These are phyloP conservation scores for Acrossocheilus wenchowensis DNA, from an alignment of 2,797 vertebrate genomes.

Conservation along the genomic window DNA sequence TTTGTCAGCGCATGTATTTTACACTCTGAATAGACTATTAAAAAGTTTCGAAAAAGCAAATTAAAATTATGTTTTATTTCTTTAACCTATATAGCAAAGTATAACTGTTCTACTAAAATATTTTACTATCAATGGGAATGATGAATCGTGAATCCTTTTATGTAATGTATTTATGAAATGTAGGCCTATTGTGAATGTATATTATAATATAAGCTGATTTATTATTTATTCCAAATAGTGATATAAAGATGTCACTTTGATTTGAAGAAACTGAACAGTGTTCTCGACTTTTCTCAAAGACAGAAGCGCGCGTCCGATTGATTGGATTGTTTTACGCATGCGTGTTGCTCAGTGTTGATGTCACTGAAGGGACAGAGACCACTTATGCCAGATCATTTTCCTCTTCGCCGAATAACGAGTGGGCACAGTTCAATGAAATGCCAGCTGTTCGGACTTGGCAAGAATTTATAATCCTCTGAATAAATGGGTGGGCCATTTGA, in stretches of 20 bases:
- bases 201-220: neutral
- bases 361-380: neutral
- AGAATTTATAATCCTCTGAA: conserved; percentile 5
- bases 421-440: neutral
- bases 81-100: neutral
- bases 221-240: neutral
- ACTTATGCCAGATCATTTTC: conserved; percentile 2
- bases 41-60: neutral
- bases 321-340: conserved; percentile 6
- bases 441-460: neutral
- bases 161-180: neutral
- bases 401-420: neutral
- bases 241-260: neutral
- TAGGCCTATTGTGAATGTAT: neutral
- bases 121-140: neutral
- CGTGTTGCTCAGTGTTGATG: neutral
- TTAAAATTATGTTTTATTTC: neutral
- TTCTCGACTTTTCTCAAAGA: neutral
- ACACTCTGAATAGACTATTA: neutral
- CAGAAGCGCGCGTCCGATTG: neutral
- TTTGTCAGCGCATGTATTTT: neutral
- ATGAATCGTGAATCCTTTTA: neutral
- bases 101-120: neutral
- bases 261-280: neutral
- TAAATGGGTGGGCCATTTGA: conserved; percentile 2